Base-by-base conservation (phyloP, 2,113 vertebrate species). In the Azemiops feae region DNA sequence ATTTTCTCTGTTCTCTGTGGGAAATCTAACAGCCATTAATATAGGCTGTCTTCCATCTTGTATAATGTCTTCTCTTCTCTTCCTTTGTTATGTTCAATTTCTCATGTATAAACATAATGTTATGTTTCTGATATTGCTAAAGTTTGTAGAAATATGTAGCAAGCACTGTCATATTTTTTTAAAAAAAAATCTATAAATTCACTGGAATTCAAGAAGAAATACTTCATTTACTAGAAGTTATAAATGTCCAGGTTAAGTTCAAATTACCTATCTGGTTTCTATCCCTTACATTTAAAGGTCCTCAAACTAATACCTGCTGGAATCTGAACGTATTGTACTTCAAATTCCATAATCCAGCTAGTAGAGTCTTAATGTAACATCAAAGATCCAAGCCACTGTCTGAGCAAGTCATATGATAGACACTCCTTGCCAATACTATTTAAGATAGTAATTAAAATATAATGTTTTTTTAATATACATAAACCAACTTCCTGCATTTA, bases 1-100 rank as follows among this genome's bases (percentile, higher is more conserved):
- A 93, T 90, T 90, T 93, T 90, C 69, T 85, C 34, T 89, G 81
- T 92, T 81, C 54, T 60, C 95, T 95, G 91, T 91, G 92, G 95
- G 93, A 96, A 96, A 92, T 50, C 55, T 57, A 85, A 90, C 53
- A 93, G 74, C 87, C 88, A 45, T 85, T 45, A 92, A 87, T 91
- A 85, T 94, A 89, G 87, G 30, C 64, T 57, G 39, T 81, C 39
- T n/a, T 94, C 89, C 88, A 89, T 93, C n/a, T 87, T 34, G 93
- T 4, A 93, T 88, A 9, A 85, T 92, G 89, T 94, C 45, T 94
- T 25, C 90, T 92, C 23, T 85, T 85, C 88, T 93, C 93, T 90
- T 55, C 94, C 11, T 18, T 45, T 54, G 91, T 93, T 92, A 93
- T 90, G 90, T 94, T 93, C 89, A 89, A 53, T 85, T 54, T 94